Evolutionary conservation across 2,888 invertebrate species (phyloP).

Genomic region (Ptycholaimellus sp.): DNA sequence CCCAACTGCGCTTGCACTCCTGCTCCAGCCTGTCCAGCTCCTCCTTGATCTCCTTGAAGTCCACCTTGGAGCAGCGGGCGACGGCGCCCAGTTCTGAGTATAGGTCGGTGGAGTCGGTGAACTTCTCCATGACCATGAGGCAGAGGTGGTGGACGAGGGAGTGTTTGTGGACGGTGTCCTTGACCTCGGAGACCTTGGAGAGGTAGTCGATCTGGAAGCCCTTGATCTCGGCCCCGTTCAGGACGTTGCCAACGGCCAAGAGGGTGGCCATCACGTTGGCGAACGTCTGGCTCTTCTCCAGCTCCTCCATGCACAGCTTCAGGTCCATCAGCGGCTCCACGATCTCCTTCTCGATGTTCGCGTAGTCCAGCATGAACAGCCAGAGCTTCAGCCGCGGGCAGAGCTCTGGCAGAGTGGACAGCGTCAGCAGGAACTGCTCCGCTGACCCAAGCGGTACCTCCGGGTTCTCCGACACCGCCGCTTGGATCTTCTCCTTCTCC

Average conservation of each 20-base stretch:
- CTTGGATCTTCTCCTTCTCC: conserved; percentile 69
- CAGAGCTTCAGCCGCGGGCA: conserved; percentile 65
- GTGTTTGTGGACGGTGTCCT: conserved; percentile 95
- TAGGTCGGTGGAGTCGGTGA: conserved; percentile 75
- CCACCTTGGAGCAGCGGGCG: conserved; percentile 42
- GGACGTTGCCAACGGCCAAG: conserved; percentile 76
- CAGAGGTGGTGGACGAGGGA: conserved; percentile 86
- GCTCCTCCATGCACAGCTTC: conserved; percentile 75
- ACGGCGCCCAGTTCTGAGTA: conserved; percentile 50
- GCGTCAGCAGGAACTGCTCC: conserved; percentile 85
- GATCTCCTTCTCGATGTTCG: conserved; percentile 80
- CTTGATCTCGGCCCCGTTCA: conserved; percentile 70
- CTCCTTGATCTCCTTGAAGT: conserved; percentile 65
- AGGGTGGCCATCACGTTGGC: conserved; percentile 74
- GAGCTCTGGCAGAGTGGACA: conserved; percentile 81
- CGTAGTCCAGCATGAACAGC: conserved; percentile 96
- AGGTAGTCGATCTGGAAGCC: conserved; percentile 94
- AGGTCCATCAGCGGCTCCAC: conserved; percentile 95
- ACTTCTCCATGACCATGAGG: conserved; percentile 86
- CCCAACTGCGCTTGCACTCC: conserved; percentile 51
- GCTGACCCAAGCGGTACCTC: conserved; percentile 76
- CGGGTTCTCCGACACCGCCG: conserved; percentile 72
- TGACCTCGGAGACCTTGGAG: conserved; percentile 48
- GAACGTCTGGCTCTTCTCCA: conserved; percentile 75
- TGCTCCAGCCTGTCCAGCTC: conserved; percentile 67